Base-by-base conservation (phyloP, 2,797 vertebrate species). In the Premnoplex brunnescens region DNA sequence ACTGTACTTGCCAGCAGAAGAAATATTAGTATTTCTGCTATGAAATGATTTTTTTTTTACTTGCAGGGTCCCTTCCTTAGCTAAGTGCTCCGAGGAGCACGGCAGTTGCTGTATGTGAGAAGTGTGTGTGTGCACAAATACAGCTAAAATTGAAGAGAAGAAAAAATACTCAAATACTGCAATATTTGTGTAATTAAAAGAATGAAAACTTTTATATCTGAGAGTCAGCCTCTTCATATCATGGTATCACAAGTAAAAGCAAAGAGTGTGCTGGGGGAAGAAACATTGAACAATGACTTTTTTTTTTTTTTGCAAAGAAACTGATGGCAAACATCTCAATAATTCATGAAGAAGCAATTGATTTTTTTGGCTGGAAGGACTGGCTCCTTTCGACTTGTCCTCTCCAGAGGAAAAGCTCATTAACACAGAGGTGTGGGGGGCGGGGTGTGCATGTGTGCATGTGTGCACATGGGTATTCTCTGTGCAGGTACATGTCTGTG, bases 291-390 rank as follows among this genome's bases (percentile, higher is more conserved):
- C 94, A 95, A 94, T 88, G 91, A 94, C 72, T 81, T 16, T 59
- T 68, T 77, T 55, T 55, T 95, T 95, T 91, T 81, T 91, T 89
- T 91, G 5, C 76, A 88, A 95, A 94, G 74, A 98, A 98, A 98
- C 97, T 97, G 97, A 98, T 98, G 98, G 98, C 98, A 98, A 99
- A 98, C 98, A 98, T 98, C 97, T 98, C 98, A 99, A 98, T 99
- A 99, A 99, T 99, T 99, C 98, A 99, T 98, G 98, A 99, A 98
- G 97, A 97, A 97, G 94, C 96, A 96, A 98, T 93, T 97, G 97
- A 97, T 97, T 98, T 97, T 97, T 97, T 82, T 93, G 86, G 92
- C 96, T 94, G 94, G 91, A 95, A 95, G 95, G 97, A 96, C 46
- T 93, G 85, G 74, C 92, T 95, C 88, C 93, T 96, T 97, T 96